Conservation (phyloP, 2,113 vertebrate genomes). For the Muntiacus reevesi region DNA sequence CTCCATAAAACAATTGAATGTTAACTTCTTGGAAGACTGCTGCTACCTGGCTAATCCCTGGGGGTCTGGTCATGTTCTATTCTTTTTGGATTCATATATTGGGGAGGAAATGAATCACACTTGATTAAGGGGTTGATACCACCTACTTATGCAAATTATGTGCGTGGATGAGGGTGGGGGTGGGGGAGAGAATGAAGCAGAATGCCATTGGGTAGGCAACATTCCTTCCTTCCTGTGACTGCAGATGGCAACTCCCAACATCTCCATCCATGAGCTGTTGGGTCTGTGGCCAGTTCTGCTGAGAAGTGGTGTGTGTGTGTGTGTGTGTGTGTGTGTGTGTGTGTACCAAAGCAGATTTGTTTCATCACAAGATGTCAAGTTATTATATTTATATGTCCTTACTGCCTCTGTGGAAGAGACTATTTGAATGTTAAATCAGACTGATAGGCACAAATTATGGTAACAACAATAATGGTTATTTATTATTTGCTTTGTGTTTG, state of each 20-base stretch:
- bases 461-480: slow-evolving; percentile 19
- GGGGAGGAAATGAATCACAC: slow-evolving; percentile 59
- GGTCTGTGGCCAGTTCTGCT: neutral
- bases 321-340: neutral
- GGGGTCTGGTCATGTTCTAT: neutral
- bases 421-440: slow-evolving; percentile 10
- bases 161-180: neutral
- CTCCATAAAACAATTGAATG: neutral
- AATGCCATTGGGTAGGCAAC: neutral
- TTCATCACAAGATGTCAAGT: neutral
- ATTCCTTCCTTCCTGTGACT: neutral
- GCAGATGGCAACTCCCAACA: neutral
- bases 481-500: slow-evolving; percentile 25
- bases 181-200: neutral
- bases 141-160: slow-evolving; percentile 49
- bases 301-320: neutral
- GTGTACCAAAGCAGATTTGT: neutral
- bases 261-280: neutral
- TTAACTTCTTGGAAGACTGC: slow-evolving; percentile 7
- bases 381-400: neutral
- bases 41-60: neutral
- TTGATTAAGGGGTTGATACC: slow-evolving; percentile 43
- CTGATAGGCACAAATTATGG: neutral
- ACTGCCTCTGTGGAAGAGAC: neutral
- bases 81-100: slow-evolving; percentile 54